Conservation (phyloP, 2,113 vertebrate genomes). For the Chroicocephalus ridibundus region DNA sequence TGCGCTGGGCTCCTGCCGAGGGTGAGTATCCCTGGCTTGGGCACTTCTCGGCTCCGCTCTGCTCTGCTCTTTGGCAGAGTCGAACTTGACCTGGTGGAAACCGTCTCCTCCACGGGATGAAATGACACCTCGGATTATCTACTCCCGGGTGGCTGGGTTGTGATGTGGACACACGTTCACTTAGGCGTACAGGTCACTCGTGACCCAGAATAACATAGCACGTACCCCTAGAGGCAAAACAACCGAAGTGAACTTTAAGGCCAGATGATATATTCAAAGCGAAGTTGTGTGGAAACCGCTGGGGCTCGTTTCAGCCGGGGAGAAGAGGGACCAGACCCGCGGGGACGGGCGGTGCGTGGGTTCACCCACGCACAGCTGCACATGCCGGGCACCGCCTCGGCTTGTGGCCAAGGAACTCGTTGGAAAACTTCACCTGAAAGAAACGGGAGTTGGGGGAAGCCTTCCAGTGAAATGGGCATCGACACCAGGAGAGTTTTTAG, state of each 20-base stretch:
- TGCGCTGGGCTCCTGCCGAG: accelerated
- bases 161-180: neutral
- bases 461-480: neutral
- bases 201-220: neutral
- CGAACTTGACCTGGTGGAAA: neutral
- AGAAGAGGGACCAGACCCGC: neutral
- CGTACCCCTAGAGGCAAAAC: slow-evolving; percentile 11
- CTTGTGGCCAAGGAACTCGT: neutral
- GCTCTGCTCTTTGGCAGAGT: neutral
- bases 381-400: neutral
- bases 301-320: neutral
- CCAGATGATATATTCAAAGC: neutral
- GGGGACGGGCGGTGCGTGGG: neutral
- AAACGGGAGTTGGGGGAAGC: neutral
- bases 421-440: neutral
- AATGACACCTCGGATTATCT: neutral
- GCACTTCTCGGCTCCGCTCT: neutral
- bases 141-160: neutral
- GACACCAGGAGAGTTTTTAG: neutral
- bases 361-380: neutral
- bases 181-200: neutral
- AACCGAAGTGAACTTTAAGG: neutral
- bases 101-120: neutral
- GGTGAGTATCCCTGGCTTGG: neutral
- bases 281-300: neutral